Base-by-base conservation (phyloP, 2,113 vertebrate species). In the Sinocyclocheilus rhinocerous region DNA sequence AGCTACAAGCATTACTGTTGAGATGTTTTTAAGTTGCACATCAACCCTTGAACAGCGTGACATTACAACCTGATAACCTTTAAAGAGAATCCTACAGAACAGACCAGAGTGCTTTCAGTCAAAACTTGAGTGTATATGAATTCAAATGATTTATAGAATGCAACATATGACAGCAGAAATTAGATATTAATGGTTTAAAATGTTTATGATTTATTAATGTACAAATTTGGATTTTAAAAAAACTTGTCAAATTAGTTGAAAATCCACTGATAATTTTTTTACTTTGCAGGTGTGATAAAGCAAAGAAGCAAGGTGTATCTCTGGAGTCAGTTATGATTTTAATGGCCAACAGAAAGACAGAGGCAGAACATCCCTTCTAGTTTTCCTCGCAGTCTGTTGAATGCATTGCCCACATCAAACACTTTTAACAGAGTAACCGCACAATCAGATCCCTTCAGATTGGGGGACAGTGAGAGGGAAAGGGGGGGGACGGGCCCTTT, bases 361-460 rank as follows among this genome's bases (percentile, higher is more conserved):
- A 73, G 84, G 36, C 39, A 75, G 26, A 61, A 92, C 89, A 93
- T 95, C 91, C 89, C 91, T 93, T 92, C 90, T 90, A 89, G 90
- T 93, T 92, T 92, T 93, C 86, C 87, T 89, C 90, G 91, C 92
- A 90, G 91, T 89, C 93, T 93, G 93, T 94, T 95, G 93, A 94
- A 95, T 95, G 95, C 93, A 95, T 94, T 94, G 95, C 93, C 96
- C 95, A 95, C 94, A 97, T 97, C 96, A 96, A 96, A 97, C 94
- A 91, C 88, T 95, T 95, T 93, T 95, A 92, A 93, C 94, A 95
- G 94, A 96, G 95, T 96, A 95, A 95, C 95, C 95, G 94, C 94
- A 96, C 94, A 96, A 95, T 96, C 96, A 94, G 94, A 93, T 95
- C 95, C 94, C 94, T 93, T 93, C 92, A 93, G 95, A 94, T 33